These are phyloP conservation scores for Morpho achilles DNA, from an alignment of 2,888 invertebrate species.

Conservation along the genomic window DNA sequence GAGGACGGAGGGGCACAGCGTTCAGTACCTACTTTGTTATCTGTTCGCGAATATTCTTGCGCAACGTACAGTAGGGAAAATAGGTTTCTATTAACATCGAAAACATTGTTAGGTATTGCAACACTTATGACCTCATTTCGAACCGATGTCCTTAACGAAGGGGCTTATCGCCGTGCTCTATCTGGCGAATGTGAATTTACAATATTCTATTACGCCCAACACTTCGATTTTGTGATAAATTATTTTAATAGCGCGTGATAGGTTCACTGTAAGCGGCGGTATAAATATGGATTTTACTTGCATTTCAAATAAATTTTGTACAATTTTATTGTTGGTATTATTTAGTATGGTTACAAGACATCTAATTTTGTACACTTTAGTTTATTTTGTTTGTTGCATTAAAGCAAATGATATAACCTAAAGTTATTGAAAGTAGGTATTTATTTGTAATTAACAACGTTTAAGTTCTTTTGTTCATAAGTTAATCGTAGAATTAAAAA, in stretches of 20 bases:
- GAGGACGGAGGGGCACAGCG: constrained; percentile 64
- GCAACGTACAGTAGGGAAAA: constrained; percentile 68
- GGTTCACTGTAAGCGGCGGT: constrained; percentile 60
- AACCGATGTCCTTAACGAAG: constrained; percentile 24
- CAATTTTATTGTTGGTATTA: constrained; percentile 28
- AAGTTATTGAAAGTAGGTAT: not conserved
- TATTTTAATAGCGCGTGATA: constrained; percentile 17
- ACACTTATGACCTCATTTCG: constrained; percentile 29
- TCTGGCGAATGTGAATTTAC: constrained; percentile 13
- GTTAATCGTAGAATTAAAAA: no score
- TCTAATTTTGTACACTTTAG: constrained; percentile 6
- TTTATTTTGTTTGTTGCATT: not conserved
- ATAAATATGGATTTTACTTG: constrained; percentile 36
- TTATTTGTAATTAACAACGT: no score
- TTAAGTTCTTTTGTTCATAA: no score
- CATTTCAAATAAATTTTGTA: constrained; percentile 19
- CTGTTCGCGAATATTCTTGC: constrained; percentile 76
- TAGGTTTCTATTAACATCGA: constrained; percentile 51
- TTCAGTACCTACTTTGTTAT: constrained; percentile 61
- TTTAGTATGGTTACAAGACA: constrained; percentile 35
- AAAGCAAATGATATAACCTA: constrained; percentile 13
- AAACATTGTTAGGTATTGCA: constrained; percentile 35
- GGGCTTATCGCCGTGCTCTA: constrained; percentile 25
- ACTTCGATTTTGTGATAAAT: not conserved
- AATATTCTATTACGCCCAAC: not conserved